These are phyloP conservation scores for Mus musculus DNA, from an alignment of 2,113 vertebrate species.

Conservation along the genomic window DNA sequence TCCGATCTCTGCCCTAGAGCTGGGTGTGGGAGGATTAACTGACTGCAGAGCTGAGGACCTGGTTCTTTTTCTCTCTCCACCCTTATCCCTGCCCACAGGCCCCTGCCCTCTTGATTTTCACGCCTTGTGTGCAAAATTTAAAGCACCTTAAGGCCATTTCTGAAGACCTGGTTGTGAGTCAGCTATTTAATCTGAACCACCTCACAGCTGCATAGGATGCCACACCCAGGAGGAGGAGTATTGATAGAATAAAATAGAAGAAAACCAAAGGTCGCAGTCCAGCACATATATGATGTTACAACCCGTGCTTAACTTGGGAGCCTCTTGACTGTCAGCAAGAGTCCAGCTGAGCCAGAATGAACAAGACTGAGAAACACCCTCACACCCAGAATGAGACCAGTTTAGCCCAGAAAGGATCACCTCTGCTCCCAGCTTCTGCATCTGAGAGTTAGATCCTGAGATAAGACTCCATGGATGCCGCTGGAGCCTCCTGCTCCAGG, in stretches of 20 bases:
- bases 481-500: slow-evolving; percentile 11
- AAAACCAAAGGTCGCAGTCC: slow-evolving; percentile 62
- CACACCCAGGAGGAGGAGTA: not conserved
- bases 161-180: not conserved
- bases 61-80: not conserved
- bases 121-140: not conserved
- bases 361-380: not conserved
- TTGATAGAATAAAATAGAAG: not conserved
- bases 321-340: not conserved
- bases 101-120: not conserved
- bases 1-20: not conserved
- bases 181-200: not conserved
- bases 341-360: not conserved
- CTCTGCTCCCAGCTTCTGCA: not conserved
- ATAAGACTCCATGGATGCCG: not conserved
- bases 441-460: not conserved
- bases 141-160: not conserved
- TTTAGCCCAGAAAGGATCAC: not conserved
- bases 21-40: not conserved
- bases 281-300: not conserved
- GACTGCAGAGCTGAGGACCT: not conserved
- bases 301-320: not conserved
- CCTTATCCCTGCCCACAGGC: not conserved
- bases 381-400: not conserved
- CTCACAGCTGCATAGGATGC: not conserved